Evolutionary conservation across 1,140 invertebrate species (phyloP), one percentile per base, ranked within the genome.

Genomic region (Drosophila novamexicana): DNA sequence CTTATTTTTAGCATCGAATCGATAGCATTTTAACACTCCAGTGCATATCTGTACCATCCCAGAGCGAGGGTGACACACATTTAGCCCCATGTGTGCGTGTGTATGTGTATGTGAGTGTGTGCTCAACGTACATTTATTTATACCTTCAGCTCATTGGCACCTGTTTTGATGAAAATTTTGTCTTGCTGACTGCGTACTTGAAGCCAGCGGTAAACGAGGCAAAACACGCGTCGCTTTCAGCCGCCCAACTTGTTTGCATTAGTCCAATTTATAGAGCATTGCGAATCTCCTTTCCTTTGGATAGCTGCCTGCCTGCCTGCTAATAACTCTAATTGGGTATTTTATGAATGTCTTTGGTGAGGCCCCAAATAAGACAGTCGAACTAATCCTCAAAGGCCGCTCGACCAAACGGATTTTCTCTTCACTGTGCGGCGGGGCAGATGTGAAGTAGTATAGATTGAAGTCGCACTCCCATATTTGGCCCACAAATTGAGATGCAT

Each of bases 1-100:
- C 75, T 89, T 88, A 88, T 89, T 84, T 89, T 89, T 73, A 89
- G 80, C 77, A 57, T 67, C 65, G 65, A 89, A 89, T 89, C 84
- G 80, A 89, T 89, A 78, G 70, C 57, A 81, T 81, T 89, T 76
- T 89, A 81, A 89, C 84, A 68, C 77, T 89, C 81, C 77, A 89
- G 68, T 89, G 84, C 84, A 89, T 83, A 81, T 62, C 65, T 79
- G 22, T 40, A 78, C 53, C 82, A 66, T 22, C 14, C 71, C 59
- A 16, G 10, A 29, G 29, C 49, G 18, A 22, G 65, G 44, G 36
- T 74, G 66, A 62, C 66, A 75, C 18, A 75, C 52, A 62, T 62
- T 44, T 49, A 12, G 16, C 36, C 18, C 44, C 16, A 52, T 37
- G 68, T 73, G 47, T 42, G 12, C 59, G 57, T 63, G 44, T 58